A percentile compares a stretch with the other conserved stretches of the same genome.
Conservation (phyloP, 2,888 invertebrate species). For the Strigamia maritima region DNA sequence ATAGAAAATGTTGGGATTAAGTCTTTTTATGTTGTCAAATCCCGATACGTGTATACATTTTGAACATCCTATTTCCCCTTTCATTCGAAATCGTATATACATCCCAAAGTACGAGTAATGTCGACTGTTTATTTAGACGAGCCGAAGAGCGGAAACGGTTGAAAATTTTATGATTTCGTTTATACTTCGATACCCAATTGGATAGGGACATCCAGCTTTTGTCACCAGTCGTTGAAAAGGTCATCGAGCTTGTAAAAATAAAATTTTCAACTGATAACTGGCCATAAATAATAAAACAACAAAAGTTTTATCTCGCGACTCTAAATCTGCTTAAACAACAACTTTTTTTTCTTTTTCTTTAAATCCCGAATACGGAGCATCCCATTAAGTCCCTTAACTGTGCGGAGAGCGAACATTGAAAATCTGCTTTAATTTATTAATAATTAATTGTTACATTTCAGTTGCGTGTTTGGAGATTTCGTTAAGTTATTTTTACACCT, state of each 20-base stretch:
- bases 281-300: too few species aligned
- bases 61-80: neutral
- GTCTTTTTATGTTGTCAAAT: neutral
- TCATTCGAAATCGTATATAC: neutral
- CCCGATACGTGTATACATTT: neutral
- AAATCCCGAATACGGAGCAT: neutral
- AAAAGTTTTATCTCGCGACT: neutral
- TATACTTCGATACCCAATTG: neutral
- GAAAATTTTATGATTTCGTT: neutral
- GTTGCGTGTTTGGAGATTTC: conserved; percentile 71
- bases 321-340: neutral
- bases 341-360: too few species aligned
- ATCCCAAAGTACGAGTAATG: neutral
- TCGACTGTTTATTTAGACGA: neutral
- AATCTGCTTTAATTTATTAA: neutral
- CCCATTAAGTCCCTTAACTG: neutral
- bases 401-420: neutral
- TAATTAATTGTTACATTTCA: conserved; percentile 54
- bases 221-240: neutral
- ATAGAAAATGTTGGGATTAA: neutral
- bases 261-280: neutral
- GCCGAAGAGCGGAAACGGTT: neutral
- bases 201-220: neutral
- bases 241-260: neutral
- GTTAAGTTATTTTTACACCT: conserved; percentile 74